Base-by-base conservation (phyloP, 1,140 invertebrate genomes). In the Tigriopus japonicus region DNA sequence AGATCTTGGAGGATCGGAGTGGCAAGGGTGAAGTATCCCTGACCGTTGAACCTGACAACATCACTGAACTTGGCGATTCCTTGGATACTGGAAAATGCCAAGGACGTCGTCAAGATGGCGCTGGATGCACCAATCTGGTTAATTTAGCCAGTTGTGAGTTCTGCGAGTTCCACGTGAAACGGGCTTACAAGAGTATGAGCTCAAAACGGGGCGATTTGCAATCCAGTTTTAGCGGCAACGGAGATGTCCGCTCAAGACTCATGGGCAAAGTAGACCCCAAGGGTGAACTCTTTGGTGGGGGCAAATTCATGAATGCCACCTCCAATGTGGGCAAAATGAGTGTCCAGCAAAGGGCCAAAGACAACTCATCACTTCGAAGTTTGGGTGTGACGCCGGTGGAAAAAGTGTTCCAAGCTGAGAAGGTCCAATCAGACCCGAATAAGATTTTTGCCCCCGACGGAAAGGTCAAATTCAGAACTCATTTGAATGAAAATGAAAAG, bases 111-210 rank as follows among this genome's bases (percentile, higher is more conserved):
- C 13, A 14, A 6, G 55, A 58, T 42, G 55, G 55, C 35, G 10
- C 24, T 51, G 15, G 14, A 3, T 58, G 55, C 40, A 58, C 17
- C 1, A 58, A 58, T 40, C 28, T 58, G 17, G 55, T 58, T 5
- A 58, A 58, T 58, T 15, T 42, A 7, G 15, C 24, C 6, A n/a
- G 12, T 17, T 58, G 55, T 42, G 55, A 58, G 40, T 58, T n/a
- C 28, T 58, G 55, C 42, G 42, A 13, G 14, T 58, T 28, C 17
- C 55, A 58, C 23, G 28, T 58, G 2, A 58, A 58, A 58, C 35
- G 42, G 40, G 55, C 55, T n/a, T 58, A 58, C 28, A 58, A 58
- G 42, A 42, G n/a, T 10, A 58, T 58, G 28, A 58, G 55, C n/a
- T 24, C 55, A 5, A 58, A 58, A 19, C 24, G 55, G 2, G 28